A percentile compares a stretch with the other conserved stretches of the same genome.
Evolutionary conservation across 1,140 invertebrate species (phyloP).

Genomic region (Calycopis cecrops): DNA sequence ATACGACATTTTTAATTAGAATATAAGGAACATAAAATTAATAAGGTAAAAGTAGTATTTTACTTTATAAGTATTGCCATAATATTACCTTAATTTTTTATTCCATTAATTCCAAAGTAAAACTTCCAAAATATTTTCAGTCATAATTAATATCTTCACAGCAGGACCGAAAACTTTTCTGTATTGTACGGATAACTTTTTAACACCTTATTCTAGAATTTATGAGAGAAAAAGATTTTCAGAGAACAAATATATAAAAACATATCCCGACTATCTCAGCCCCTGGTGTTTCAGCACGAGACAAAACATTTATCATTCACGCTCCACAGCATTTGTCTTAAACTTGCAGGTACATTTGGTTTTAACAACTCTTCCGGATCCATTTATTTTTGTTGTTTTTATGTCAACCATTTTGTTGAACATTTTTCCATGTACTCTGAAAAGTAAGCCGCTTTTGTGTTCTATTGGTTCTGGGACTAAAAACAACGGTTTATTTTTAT

Average conservation of each 20-base stretch:
- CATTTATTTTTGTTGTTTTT: constrained; percentile 4
- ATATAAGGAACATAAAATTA: no score
- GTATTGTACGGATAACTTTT: no score
- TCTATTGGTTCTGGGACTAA: background rate
- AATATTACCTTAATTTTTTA: no score
- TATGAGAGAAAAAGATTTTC: constrained; percentile 4
- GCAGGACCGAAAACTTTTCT: no score
- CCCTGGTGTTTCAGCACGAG: background rate
- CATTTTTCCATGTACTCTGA: constrained; percentile 8
- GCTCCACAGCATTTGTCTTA: constrained; percentile 15
- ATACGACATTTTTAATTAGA: no score
- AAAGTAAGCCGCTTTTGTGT: background rate
- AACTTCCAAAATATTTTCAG: no score
- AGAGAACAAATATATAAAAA: constrained; percentile 11
- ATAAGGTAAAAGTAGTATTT: no score
- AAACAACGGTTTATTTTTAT: no score
- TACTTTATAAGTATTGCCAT: no score
- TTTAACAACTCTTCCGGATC: constrained; percentile 14
- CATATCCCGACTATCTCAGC: constrained; percentile 9
- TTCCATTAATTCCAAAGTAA: no score
- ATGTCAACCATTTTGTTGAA: constrained; percentile 9
- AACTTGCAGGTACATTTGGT: constrained; percentile 19
- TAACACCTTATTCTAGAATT: no score
- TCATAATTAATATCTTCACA: no score
- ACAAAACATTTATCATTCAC: constrained; percentile 18